Percentiles rank a stretch among this genome's conserved stretches.
Evolutionary conservation across 2,797 vertebrate genomes (phyloP).

Genomic region (Cynopterus sphinx): DNA sequence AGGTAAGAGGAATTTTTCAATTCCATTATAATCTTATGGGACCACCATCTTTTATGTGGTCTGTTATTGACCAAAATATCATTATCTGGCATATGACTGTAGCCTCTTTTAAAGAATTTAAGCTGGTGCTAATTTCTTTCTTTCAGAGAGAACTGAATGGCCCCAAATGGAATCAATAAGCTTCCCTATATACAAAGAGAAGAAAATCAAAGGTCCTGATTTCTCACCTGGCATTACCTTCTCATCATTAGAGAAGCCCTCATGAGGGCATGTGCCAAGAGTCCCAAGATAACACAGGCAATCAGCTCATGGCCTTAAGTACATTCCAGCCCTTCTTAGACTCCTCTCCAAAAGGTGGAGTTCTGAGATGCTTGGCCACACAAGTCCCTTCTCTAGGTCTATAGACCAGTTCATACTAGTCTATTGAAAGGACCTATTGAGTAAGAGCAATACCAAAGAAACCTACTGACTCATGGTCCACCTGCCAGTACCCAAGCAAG

Average conservation of each 20-base stretch:
- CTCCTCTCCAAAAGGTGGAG: slow-evolving; percentile 46
- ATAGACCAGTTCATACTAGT: background rate
- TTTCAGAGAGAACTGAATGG: background rate
- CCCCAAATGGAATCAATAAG: background rate
- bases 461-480: background rate
- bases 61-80: background rate
- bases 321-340: background rate
- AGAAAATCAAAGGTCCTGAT: background rate
- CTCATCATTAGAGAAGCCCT: background rate
- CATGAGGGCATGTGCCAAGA: background rate
- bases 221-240: background rate
- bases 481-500: background rate
- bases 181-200: slow-evolving; percentile 6
- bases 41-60: background rate
- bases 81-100: too few relatives aligned
- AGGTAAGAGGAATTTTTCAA: background rate
- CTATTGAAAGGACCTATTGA: background rate
- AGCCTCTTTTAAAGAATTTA: slow-evolving; percentile 19
- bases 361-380: background rate
- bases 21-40: background rate
- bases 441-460: background rate
- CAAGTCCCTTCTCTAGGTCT: background rate
- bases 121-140: background rate
- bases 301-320: background rate
- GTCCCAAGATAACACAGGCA: background rate